phyloP scores from a whole-genome alignment of 2,113 vertebrate genomes.

The Oceanodroma tethys region DNA sequence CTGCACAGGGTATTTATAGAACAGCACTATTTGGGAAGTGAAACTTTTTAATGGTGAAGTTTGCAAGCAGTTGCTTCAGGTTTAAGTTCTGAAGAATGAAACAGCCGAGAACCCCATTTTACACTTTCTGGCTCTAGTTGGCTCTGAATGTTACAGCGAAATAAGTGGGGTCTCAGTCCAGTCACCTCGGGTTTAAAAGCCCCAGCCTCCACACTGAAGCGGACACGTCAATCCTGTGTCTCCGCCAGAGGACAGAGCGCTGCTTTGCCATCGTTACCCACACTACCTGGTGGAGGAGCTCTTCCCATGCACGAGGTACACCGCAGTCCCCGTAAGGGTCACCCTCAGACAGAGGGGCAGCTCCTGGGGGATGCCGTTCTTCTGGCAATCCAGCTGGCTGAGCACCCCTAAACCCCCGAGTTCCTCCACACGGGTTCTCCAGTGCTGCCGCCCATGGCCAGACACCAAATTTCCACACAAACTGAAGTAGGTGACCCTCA shows the following conservation, averaged over 20 bases:
- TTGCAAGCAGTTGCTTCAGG: background rate
- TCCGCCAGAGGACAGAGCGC: fast-evolving
- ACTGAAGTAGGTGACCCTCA: background rate
- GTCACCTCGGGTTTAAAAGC: fast-evolving
- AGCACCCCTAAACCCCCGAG: background rate
- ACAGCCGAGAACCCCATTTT: fast-evolving
- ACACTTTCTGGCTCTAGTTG: background rate
- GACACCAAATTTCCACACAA: background rate
- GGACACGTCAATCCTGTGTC: fast-evolving
- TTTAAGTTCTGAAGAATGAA: background rate
- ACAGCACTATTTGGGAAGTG: conserved; percentile 44
- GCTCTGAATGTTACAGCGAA: background rate
- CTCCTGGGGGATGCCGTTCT: fast-evolving
- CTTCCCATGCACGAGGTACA: fast-evolving
- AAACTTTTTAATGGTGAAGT: conserved; percentile 46
- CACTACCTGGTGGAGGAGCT: background rate
- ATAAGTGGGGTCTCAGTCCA: fast-evolving
- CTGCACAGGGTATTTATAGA: conserved; percentile 46
- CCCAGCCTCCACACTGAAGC: background rate
- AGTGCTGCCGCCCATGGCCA: fast-evolving
- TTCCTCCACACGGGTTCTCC: background rate
- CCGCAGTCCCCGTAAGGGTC: fast-evolving
- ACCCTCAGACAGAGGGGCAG: fast-evolving
- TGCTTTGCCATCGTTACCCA: background rate
- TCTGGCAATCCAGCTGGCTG: fast-evolving